phyloP scores from a whole-genome alignment of 2,888 invertebrate species.

The Trichacis sp. region DNA sequence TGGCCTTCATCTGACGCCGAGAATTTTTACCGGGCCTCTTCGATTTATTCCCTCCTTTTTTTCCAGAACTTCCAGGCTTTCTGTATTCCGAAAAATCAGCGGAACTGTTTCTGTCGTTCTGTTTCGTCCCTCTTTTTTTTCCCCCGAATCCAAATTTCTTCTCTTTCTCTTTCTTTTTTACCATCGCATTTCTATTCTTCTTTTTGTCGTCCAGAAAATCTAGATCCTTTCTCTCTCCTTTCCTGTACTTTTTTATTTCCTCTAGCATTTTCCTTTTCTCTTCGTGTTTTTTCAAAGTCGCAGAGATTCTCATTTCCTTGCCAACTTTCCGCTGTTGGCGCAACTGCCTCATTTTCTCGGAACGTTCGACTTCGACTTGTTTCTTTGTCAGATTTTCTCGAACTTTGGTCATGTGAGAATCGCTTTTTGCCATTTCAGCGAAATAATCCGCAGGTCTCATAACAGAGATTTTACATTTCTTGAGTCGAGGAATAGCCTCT shows the following conservation, averaged over 20 bases:
- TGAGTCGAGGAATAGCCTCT: constrained; percentile 82
- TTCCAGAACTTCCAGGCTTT: constrained; percentile 59
- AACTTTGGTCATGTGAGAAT: constrained; percentile 97
- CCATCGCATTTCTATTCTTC: constrained; percentile 58
- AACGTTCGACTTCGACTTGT: constrained; percentile 85
- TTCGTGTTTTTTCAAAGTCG: constrained; percentile 84
- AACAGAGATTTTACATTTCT: constrained; percentile 81
- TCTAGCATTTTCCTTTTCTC: constrained; percentile 94
- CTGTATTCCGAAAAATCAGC: constrained; percentile 75
- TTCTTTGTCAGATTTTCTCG: constrained; percentile 85
- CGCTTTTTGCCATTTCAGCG: constrained; percentile 98
- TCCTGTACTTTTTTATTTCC: constrained; percentile 92
- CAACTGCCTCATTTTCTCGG: constrained; percentile 90
- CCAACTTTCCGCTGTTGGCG: constrained; percentile 93
- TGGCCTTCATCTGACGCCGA: no score
- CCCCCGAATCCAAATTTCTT: constrained; percentile 95
- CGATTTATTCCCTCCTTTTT: constrained; percentile 61
- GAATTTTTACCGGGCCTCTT: background rate
- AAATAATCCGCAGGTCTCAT: constrained; percentile 95
- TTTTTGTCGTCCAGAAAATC: constrained; percentile 82
- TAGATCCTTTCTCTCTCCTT: constrained; percentile 83
- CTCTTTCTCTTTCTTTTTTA: constrained; percentile 79
- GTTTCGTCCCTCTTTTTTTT: constrained; percentile 90
- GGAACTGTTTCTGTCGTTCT: constrained; percentile 86
- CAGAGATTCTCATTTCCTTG: constrained; percentile 88